phyloP scores from a whole-genome alignment of 2,888 invertebrate genomes.

The Tetrapedia diversipes region DNA sequence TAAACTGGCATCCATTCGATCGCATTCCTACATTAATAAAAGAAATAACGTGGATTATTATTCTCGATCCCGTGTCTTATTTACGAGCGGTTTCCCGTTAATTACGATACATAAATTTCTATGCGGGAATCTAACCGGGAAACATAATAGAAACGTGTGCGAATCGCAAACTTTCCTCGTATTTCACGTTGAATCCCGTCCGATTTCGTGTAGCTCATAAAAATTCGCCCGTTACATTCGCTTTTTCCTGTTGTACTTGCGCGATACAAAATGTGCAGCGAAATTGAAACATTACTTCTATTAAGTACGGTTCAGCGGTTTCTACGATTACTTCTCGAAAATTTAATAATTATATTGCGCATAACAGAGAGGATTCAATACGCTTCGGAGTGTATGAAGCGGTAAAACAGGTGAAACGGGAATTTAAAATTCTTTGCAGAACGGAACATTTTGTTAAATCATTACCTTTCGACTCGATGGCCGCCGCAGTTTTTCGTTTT shows the following conservation, averaged over 20 bases:
- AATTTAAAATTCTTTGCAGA: slow-evolving; percentile 5
- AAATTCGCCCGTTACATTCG: slow-evolving; percentile 28
- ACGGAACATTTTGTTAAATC: slow-evolving; percentile 6
- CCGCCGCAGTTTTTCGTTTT: not conserved
- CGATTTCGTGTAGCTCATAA: slow-evolving; percentile 16
- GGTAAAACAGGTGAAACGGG: slow-evolving; percentile 4
- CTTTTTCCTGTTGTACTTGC: slow-evolving; percentile 14
- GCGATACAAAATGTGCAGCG: slow-evolving; percentile 17
- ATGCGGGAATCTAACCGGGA: not conserved
- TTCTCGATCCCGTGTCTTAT: not conserved
- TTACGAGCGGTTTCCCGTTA: not conserved
- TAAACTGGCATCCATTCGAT: no score
- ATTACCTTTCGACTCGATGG: not conserved
- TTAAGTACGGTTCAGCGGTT: slow-evolving; percentile 12
- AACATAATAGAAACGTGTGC: not conserved
- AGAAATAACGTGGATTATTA: not conserved
- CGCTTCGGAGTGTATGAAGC: slow-evolving; percentile 13
- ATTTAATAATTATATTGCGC: slow-evolving; percentile 32
- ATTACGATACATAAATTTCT: slow-evolving; percentile 1
- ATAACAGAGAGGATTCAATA: slow-evolving; percentile 17
- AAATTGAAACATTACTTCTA: slow-evolving; percentile 38
- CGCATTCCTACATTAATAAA: no score
- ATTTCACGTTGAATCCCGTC: slow-evolving; percentile 15
- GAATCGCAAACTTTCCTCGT: slow-evolving; percentile 22
- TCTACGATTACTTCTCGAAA: slow-evolving; percentile 19